phyloP scores from a whole-genome alignment of 1,140 invertebrate genomes.

The Euura lappo region DNA sequence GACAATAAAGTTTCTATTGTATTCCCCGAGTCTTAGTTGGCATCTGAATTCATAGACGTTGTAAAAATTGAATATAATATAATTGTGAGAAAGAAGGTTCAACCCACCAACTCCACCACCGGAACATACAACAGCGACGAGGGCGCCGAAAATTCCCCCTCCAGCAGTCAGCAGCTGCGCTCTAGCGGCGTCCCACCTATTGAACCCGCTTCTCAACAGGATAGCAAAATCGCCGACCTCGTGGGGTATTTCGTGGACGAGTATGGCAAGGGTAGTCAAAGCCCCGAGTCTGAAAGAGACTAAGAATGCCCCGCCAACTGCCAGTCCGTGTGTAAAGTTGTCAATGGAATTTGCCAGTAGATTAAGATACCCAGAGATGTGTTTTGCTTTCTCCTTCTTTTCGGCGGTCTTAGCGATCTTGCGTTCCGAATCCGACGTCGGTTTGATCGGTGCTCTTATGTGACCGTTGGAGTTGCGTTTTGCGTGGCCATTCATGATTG shows the following conservation, averaged over 20 bases:
- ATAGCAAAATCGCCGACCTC: conserved; percentile 98
- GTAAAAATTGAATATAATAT: no score
- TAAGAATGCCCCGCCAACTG: conserved; percentile 94
- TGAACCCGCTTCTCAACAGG: conserved; percentile 91
- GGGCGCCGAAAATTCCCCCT: conserved; percentile 85
- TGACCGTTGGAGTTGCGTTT: conserved; percentile 25
- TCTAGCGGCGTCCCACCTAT: conserved; percentile 90
- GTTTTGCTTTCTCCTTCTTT: conserved; percentile 43
- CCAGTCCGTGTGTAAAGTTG: conserved; percentile 97
- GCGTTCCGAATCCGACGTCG: conserved; percentile 15
- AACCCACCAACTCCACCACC: conserved; percentile 77
- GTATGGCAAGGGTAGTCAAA: conserved; percentile 91
- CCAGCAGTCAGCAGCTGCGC: conserved; percentile 89
- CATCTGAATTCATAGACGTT: no score
- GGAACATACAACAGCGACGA: conserved; percentile 83
- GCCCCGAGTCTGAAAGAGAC: conserved; percentile 86
- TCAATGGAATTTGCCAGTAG: conserved; percentile 95
- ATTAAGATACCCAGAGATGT: conserved; percentile 93
- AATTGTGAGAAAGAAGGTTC: no score
- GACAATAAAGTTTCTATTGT: no score
- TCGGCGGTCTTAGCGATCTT: conserved; percentile 8
- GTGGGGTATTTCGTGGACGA: conserved; percentile 97
- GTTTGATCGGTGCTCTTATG: conserved; percentile 6
- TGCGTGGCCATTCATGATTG: conserved; percentile 8
- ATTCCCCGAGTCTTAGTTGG: no score